phyloP scores from a whole-genome alignment of 2,888 invertebrate genomes.

The Taphrorychus bicolor region DNA sequence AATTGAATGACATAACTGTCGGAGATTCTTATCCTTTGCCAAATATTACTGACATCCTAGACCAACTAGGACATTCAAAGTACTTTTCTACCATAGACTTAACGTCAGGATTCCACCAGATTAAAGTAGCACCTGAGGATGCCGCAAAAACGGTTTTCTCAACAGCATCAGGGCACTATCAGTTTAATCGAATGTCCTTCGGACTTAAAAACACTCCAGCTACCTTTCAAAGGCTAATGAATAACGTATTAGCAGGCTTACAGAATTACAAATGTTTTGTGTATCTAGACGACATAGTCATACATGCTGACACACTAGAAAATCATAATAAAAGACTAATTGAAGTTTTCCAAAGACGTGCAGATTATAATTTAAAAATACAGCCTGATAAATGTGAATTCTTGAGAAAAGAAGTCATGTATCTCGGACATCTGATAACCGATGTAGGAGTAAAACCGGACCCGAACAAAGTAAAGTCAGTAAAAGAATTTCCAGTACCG shows the following conservation, averaged over 20 bases:
- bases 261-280: conserved; percentile 49
- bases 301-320: conserved; percentile 44
- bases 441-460: conserved; percentile 41
- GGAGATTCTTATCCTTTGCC: no score
- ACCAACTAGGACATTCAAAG: conserved; percentile 7
- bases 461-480: conserved; percentile 30
- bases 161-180: background rate
- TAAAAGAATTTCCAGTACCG: conserved; percentile 37
- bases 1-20: conserved; percentile 17
- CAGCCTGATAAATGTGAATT: conserved; percentile 43
- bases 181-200: conserved; percentile 8
- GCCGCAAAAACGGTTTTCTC: background rate
- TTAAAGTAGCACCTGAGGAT: conserved; percentile 1
- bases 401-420: conserved; percentile 39
- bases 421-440: conserved; percentile 40
- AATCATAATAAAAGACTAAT: conserved; percentile 44
- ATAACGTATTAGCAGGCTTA: conserved; percentile 47
- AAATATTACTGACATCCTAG: no score
- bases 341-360: conserved; percentile 44
- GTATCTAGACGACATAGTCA: conserved; percentile 54
- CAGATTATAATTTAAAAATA: conserved; percentile 39
- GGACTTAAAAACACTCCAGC: conserved; percentile 18
- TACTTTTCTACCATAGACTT: background rate
- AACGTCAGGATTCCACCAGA: conserved; percentile 16
- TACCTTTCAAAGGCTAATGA: conserved; percentile 46